phyloP scores from a whole-genome alignment of 2,797 vertebrate species.

The Eulemur rubriventer region DNA sequence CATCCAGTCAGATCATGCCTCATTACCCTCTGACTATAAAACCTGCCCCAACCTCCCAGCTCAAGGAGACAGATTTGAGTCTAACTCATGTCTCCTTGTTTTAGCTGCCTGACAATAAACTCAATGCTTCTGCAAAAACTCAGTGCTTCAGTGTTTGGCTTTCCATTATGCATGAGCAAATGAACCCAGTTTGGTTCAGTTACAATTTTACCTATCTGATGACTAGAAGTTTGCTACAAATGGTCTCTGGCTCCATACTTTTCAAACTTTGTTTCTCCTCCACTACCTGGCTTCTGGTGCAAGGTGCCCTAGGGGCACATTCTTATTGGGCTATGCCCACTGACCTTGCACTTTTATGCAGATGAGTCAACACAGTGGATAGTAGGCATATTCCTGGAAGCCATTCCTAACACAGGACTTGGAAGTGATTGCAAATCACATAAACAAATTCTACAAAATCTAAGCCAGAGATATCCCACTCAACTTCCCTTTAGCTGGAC shows the following conservation, averaged over 20 bases:
- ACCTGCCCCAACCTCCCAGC: not conserved
- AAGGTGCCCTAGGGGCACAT: not conserved
- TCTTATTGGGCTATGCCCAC: not conserved
- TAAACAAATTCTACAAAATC: not conserved
- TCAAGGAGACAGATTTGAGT: no score
- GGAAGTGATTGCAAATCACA: not conserved
- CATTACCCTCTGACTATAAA: not conserved
- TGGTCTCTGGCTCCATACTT: not conserved
- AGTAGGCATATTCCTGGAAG: not conserved
- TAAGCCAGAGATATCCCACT: not conserved
- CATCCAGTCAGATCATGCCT: not conserved
- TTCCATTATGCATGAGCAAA: not conserved
- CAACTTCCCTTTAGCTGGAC: not conserved
- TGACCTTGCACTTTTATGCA: not conserved
- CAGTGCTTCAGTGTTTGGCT: not conserved
- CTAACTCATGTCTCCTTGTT: not conserved
- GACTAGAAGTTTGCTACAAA: not conserved
- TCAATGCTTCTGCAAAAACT: not conserved
- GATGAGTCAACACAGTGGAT: not conserved
- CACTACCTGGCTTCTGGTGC: not conserved
- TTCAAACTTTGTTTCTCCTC: not conserved
- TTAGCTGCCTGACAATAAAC: not conserved
- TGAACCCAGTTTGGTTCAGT: not conserved
- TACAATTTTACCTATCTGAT: not conserved
- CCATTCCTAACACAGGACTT: not conserved